phyloP scores from a whole-genome alignment of 2,888 invertebrate species.

The Autographa pulchrina region DNA sequence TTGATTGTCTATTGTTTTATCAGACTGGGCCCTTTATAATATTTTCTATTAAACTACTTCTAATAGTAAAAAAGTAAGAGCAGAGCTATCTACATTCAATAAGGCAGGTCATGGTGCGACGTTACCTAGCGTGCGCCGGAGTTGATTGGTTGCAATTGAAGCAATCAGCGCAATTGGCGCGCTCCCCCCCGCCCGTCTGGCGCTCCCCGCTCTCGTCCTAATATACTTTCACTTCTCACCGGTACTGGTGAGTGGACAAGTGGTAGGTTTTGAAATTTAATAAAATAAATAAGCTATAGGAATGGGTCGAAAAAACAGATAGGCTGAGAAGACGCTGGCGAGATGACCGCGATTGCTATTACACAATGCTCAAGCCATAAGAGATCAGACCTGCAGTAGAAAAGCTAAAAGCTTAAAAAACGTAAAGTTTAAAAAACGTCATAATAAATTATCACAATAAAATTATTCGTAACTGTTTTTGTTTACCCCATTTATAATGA shows the following conservation, averaged over 20 bases:
- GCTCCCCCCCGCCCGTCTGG: constrained; percentile 53
- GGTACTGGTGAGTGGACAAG: constrained; percentile 72
- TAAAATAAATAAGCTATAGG: no score
- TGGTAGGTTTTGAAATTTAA: no score
- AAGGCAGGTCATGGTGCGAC: constrained; percentile 63
- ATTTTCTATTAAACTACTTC: background rate
- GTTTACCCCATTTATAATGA: background rate
- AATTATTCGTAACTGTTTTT: no score
- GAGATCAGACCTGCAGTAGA: no score
- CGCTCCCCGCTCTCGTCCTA: constrained; percentile 57
- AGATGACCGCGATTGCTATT: no score
- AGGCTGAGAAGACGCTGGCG: no score
- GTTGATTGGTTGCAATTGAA: constrained; percentile 84
- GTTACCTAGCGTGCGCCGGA: constrained; percentile 67
- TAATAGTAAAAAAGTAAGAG: background rate
- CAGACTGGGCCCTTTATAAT: background rate
- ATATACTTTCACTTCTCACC: constrained; percentile 85
- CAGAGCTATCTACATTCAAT: constrained; percentile 48
- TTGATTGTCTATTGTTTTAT: background rate
- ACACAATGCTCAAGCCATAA: no score
- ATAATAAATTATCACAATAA: no score
- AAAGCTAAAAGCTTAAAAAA: no score
- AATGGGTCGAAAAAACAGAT: no score
- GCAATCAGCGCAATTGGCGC: constrained; percentile 86
- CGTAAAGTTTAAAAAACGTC: no score